Evolutionary conservation across 2,113 vertebrate species (phyloP).

Genomic region (Centropus unirufus): DNA sequence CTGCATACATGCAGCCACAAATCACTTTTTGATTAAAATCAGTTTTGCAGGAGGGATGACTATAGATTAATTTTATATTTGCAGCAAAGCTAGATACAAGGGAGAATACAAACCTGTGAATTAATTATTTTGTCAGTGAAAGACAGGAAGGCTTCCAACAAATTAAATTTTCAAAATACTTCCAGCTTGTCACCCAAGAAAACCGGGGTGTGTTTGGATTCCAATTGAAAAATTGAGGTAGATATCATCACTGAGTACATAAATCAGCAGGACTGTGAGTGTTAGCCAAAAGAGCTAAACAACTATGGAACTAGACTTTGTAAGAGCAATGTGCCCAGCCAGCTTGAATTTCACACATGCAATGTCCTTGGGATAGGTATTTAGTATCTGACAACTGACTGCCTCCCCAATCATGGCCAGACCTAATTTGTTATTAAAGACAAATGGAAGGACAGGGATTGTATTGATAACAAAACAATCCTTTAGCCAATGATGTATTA

Average conservation of each 20-base stretch:
- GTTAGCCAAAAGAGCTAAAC: not conserved
- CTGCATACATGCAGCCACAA: not conserved
- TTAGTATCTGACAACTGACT: not conserved
- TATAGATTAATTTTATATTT: not conserved
- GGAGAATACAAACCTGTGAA: not conserved
- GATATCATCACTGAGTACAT: not conserved
- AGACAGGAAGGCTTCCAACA: not conserved
- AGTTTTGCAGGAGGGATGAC: not conserved
- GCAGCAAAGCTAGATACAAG: not conserved
- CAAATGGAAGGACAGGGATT: not conserved
- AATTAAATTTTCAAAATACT: not conserved
- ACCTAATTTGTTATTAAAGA: not conserved
- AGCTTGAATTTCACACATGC: not conserved
- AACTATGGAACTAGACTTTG: not conserved
- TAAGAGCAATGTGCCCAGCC: not conserved
- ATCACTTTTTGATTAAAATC: slow-evolving; percentile 25
- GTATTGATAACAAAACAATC: not conserved
- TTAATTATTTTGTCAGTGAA: slow-evolving; percentile 11
- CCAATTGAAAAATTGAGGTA: not conserved
- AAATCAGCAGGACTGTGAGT: not conserved
- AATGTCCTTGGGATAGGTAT: not conserved
- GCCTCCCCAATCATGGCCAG: not conserved
- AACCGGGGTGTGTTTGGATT: not conserved
- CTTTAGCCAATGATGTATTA: not conserved
- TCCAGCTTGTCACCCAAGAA: not conserved